A percentile compares a stretch with the other conserved stretches of the same genome.
These are phyloP conservation scores for Tetheella fluctuosa DNA, from an alignment of 2,888 invertebrate species.

Conservation along the genomic window DNA sequence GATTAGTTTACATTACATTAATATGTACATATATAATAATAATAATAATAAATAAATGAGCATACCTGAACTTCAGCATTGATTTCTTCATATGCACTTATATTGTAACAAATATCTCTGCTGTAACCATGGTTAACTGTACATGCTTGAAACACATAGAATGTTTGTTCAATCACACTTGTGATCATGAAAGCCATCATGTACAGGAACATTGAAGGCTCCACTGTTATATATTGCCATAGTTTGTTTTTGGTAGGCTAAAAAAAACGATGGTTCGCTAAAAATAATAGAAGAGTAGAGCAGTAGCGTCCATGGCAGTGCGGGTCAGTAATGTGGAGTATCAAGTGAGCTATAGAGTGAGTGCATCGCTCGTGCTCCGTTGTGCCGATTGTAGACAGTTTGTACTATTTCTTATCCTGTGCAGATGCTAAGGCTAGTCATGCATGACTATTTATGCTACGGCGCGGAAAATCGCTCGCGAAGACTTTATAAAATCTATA, in stretches of 20 bases:
- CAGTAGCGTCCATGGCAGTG: too few species aligned
- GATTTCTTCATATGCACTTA: slow-evolving; percentile 80
- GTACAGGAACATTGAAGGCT: slow-evolving; percentile 94
- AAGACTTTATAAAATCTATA: too few species aligned
- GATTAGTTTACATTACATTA: too few species aligned
- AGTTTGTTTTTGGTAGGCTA: slow-evolving; percentile 42
- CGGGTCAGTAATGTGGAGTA: too few species aligned
- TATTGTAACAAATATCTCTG: slow-evolving; percentile 86
- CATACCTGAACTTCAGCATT: slow-evolving; percentile 88
- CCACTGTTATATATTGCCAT: slow-evolving; percentile 88
- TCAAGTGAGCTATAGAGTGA: too few species aligned
- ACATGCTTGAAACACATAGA: slow-evolving; percentile 91
- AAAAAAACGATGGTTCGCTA: slow-evolving; percentile 28
- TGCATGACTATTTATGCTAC: too few species aligned
- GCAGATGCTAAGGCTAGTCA: too few species aligned
- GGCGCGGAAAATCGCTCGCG: too few species aligned
- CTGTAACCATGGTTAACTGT: slow-evolving; percentile 88
- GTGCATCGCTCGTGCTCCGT: too few species aligned
- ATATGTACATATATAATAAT: not conserved
- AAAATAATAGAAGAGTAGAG: not conserved
- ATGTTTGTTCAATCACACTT: slow-evolving; percentile 90
- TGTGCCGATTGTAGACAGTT: too few species aligned
- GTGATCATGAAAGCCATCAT: slow-evolving; percentile 95
- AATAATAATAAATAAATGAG: not conserved
- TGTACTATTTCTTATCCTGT: too few species aligned